These are phyloP conservation scores for Arvicola amphibius DNA, from an alignment of 2,797 vertebrate genomes.

Conservation along the genomic window DNA sequence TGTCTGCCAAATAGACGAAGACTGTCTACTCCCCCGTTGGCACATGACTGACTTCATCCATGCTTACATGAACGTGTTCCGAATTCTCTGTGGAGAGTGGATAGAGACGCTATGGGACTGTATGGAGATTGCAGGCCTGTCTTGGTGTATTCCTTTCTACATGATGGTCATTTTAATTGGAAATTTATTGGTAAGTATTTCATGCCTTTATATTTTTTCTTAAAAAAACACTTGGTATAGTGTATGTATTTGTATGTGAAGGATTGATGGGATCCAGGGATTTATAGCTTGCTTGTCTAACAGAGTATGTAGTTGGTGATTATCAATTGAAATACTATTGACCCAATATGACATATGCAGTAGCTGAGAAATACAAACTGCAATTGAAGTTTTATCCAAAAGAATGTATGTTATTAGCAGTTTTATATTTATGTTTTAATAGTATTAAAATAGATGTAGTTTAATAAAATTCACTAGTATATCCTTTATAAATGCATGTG, in stretches of 20 bases:
- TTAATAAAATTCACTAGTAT: not conserved
- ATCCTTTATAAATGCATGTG: not conserved
- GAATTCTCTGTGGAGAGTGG: conserved; percentile 95
- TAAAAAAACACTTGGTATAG: not conserved
- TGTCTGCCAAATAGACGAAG: conserved; percentile 85
- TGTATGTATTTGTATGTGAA: not conserved
- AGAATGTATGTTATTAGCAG: not conserved
- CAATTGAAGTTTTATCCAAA: not conserved
- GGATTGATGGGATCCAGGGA: not conserved
- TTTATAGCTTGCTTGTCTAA: not conserved
- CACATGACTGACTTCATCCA: conserved; percentile 95
- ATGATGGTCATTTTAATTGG: conserved; percentile 94
- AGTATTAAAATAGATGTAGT: not conserved
- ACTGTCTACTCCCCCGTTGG: conserved; percentile 88
- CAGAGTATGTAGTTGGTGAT: not conserved
- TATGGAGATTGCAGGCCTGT: conserved; percentile 88
- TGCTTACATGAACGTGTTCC: conserved; percentile 93
- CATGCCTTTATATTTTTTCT: not conserved
- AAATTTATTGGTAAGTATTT: conserved; percentile 89
- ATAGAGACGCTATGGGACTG: conserved; percentile 97
- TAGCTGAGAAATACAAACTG: not conserved
- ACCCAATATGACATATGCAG: not conserved
- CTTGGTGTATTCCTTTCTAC: conserved; percentile 91
- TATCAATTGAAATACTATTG: not conserved
- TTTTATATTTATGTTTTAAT: not conserved